Evolutionary conservation across 2,888 invertebrate genomes (phyloP).

Genomic region (Scelioninae gen. 1): DNA sequence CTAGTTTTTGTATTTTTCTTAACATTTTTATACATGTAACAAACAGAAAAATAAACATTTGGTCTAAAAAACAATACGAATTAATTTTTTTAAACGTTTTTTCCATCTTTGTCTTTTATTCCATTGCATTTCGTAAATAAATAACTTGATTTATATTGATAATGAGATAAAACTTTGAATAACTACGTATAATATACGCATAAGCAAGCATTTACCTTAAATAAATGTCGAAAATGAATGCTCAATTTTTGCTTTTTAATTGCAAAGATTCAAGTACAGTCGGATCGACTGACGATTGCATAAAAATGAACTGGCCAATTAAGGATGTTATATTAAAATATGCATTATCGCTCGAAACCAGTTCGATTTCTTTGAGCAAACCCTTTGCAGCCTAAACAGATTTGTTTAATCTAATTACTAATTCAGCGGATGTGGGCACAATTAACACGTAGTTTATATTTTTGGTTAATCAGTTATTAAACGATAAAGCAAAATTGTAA

Average conservation of each 20-base stretch:
- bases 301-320: background rate
- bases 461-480: conserved; percentile 16
- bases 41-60: too few relatives aligned
- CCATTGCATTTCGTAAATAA: too few relatives aligned
- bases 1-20: too few relatives aligned
- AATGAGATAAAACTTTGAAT: background rate
- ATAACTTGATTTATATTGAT: too few relatives aligned
- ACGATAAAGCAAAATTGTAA: conserved; percentile 21
- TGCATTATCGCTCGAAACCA: background rate
- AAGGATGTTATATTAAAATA: background rate
- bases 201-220: background rate
- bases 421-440: background rate
- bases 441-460: conserved; percentile 37
- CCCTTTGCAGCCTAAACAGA: conserved; percentile 9
- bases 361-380: conserved; percentile 4
- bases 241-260: background rate
- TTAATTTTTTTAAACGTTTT: too few relatives aligned
- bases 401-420: conserved; percentile 36
- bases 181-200: background rate
- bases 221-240: background rate
- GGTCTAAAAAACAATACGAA: too few relatives aligned
- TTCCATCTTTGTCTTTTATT: too few relatives aligned
- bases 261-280: background rate
- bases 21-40: too few relatives aligned
- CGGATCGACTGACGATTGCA: background rate